Evolutionary conservation across 2,113 vertebrate species (phyloP).

Genomic region (Trogon melanurus): DNA sequence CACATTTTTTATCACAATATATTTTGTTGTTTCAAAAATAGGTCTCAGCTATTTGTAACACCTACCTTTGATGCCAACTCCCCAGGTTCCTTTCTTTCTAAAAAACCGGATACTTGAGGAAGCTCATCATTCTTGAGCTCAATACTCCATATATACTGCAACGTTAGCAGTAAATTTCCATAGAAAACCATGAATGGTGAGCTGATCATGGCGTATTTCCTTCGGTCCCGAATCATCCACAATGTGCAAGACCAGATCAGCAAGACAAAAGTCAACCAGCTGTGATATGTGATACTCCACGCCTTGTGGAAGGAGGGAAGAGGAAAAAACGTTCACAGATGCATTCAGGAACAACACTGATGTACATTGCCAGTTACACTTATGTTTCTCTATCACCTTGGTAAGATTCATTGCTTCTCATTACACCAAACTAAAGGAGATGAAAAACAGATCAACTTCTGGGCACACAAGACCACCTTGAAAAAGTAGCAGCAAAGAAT

Average conservation of each 20-base stretch:
- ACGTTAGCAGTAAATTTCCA: constrained; percentile 87
- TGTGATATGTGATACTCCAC: constrained; percentile 98
- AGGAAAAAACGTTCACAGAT: background rate
- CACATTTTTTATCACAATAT: background rate
- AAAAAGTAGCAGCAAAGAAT: background rate
- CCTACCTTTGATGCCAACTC: constrained; percentile 91
- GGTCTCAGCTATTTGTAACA: background rate
- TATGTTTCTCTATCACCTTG: background rate
- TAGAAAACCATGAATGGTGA: constrained; percentile 98
- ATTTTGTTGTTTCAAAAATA: background rate
- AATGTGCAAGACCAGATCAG: constrained; percentile 95
- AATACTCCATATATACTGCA: constrained; percentile 97
- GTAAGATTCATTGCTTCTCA: background rate
- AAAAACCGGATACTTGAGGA: constrained; percentile 81
- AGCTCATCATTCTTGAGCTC: constrained; percentile 73
- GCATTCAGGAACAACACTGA: background rate
- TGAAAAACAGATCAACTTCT: background rate
- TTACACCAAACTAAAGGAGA: background rate
- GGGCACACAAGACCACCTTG: background rate
- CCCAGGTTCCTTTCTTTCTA: constrained; percentile 82
- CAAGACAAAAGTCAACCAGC: constrained; percentile 95
- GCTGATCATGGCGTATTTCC: constrained; percentile 95
- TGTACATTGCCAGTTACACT: background rate
- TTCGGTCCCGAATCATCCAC: constrained; percentile 95
- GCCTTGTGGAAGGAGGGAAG: constrained; percentile 73